A percentile compares a stretch with the other conserved stretches of the same genome.
Evolutionary conservation across 1,140 invertebrate genomes (phyloP).

Genomic region (Sinonovacula constricta): DNA sequence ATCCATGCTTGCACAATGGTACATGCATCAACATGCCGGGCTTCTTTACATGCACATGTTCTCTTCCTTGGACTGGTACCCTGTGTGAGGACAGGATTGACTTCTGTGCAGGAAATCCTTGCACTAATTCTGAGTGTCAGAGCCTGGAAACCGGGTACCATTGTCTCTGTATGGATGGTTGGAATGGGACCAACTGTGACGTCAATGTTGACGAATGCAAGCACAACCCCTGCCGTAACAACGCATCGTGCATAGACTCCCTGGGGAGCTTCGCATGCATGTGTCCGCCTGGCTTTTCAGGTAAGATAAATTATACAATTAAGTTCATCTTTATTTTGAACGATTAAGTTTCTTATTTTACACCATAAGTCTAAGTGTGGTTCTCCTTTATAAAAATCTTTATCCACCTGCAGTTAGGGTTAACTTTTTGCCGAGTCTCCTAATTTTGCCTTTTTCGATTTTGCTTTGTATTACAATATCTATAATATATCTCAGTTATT

Average conservation of each 20-base stretch:
- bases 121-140: conserved; percentile 86
- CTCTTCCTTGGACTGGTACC: conserved; percentile 63
- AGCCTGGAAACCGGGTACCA: conserved; percentile 69
- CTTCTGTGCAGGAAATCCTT: conserved; percentile 12
- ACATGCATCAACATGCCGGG: conserved; percentile 10
- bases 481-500: too few species aligned
- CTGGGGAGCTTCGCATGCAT: conserved; percentile 1
- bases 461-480: too few species aligned
- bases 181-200: conserved; percentile 84
- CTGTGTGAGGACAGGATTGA: conserved; percentile 83
- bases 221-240: conserved; percentile 13
- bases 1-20: conserved; percentile 24
- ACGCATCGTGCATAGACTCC: conserved; percentile 19
- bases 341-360: not conserved
- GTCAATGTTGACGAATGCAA: conserved; percentile 81
- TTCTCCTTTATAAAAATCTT: too few species aligned
- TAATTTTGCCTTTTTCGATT: too few species aligned
- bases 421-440: too few species aligned
- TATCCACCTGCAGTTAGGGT: too few species aligned
- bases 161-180: conserved; percentile 94
- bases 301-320: not conserved
- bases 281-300: conserved; percentile 15
- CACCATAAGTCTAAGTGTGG: too few species aligned
- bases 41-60: not conserved
- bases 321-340: not conserved